These are phyloP conservation scores for Coregonus suidteri DNA, from an alignment of 2,797 vertebrate species.

Conservation along the genomic window DNA sequence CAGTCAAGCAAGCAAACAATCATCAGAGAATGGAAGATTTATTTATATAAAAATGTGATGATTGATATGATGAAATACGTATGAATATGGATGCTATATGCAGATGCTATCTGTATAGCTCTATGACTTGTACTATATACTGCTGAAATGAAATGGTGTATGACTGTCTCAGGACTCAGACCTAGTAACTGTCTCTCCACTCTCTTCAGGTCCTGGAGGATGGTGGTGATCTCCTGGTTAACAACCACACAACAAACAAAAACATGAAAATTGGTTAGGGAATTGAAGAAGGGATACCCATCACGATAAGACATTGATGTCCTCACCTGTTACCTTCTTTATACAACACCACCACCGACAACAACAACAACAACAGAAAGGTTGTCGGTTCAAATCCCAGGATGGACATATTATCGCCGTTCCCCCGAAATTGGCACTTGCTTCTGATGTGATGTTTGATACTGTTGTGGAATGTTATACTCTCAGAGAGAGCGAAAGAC, in stretches of 20 bases:
- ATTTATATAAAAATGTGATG: not conserved
- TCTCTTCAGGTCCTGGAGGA: slow-evolving; percentile 91
- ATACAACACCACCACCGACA: not conserved
- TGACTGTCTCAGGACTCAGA: not conserved
- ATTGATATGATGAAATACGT: not conserved
- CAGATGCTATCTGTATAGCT: not conserved
- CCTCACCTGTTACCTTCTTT: not conserved
- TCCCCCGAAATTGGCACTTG: slow-evolving; percentile 27
- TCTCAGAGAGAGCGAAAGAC: not conserved
- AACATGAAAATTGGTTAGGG: not conserved
- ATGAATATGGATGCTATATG: too few relatives aligned
- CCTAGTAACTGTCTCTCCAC: slow-evolving; percentile 89
- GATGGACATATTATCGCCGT: slow-evolving; percentile 7
- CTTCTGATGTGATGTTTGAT: slow-evolving; percentile 22
- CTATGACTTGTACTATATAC: not conserved
- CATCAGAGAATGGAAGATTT: not conserved
- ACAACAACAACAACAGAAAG: not conserved
- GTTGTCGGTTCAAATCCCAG: slow-evolving; percentile 27
- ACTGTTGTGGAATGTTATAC: not conserved
- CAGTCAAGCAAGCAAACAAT: not conserved
- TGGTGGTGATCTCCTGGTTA: slow-evolving; percentile 89
- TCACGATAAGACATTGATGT: not conserved
- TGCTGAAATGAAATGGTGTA: not conserved
- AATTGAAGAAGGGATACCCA: slow-evolving; percentile 25
- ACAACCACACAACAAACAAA: slow-evolving; percentile 29